Evolutionary conservation across 2,113 vertebrate genomes (phyloP).

Genomic region (Pantherophis guttatus): DNA sequence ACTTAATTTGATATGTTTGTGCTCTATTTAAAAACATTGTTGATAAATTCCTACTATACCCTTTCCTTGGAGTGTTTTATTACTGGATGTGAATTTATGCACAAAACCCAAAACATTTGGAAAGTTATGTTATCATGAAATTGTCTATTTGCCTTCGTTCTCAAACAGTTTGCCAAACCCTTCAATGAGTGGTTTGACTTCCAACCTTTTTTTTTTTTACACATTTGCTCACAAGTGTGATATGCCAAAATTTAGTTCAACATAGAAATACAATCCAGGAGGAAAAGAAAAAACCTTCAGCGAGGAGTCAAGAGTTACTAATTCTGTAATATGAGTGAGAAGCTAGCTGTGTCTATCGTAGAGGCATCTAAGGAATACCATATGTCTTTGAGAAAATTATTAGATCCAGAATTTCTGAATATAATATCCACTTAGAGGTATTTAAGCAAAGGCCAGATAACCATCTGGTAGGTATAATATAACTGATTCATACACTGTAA

Average conservation of each 20-base stretch:
- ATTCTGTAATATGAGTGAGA: background rate
- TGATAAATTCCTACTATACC: conserved; percentile 24
- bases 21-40: background rate
- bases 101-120: background rate
- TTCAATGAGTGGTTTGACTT: conserved; percentile 57
- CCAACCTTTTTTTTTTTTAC: conserved; percentile 54
- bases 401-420: background rate
- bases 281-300: background rate
- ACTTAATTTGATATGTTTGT: conserved; percentile 20
- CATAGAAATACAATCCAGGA: conserved; percentile 31
- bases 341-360: background rate
- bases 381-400: background rate
- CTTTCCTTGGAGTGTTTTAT: conserved; percentile 35
- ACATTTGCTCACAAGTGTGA: conserved; percentile 46
- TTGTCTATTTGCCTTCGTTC: conserved; percentile 41
- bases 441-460: background rate
- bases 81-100: background rate
- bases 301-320: background rate
- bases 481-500: background rate
- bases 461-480: background rate
- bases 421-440: background rate
- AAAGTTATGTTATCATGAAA: background rate
- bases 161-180: conserved; percentile 55
- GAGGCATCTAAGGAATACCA: background rate
- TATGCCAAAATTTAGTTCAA: conserved; percentile 44